phyloP scores from a whole-genome alignment of 1,140 invertebrate species.

The Dysdera silvatica region DNA sequence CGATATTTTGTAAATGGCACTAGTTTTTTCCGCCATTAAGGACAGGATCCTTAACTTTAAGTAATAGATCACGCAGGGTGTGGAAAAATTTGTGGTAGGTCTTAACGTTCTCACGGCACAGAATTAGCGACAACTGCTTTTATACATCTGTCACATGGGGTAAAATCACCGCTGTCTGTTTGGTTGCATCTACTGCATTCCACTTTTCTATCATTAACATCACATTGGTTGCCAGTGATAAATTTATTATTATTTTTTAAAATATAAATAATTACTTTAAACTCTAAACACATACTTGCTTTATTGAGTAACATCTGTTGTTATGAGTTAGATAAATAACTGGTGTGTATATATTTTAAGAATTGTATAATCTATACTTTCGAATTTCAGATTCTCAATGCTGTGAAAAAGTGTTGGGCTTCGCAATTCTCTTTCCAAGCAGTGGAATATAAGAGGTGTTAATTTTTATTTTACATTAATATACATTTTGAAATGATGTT shows the following conservation, averaged over 20 bases:
- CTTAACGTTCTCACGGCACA: too few species aligned
- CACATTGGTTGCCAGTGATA: not conserved
- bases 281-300: not conserved
- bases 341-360: too few species aligned
- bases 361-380: not conserved
- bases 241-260: not conserved
- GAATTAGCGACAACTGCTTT: too few species aligned
- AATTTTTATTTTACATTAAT: not conserved
- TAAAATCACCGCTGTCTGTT: too few species aligned
- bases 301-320: not conserved
- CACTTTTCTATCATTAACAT: not conserved
- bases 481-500: not conserved
- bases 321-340: not conserved
- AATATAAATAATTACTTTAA: not conserved
- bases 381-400: conserved; percentile 48
- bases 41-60: too few species aligned
- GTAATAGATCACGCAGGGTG: too few species aligned
- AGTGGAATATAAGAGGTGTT: conserved; percentile 58
- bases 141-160: too few species aligned
- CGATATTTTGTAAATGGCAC: too few species aligned
- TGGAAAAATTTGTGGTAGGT: too few species aligned
- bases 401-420: conserved; percentile 65
- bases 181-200: too few species aligned
- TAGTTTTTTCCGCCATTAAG: too few species aligned
- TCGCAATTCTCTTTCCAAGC: conserved; percentile 67